These are phyloP conservation scores for Malacoctenus gilli DNA, from an alignment of 2,797 vertebrate genomes.

Conservation along the genomic window DNA sequence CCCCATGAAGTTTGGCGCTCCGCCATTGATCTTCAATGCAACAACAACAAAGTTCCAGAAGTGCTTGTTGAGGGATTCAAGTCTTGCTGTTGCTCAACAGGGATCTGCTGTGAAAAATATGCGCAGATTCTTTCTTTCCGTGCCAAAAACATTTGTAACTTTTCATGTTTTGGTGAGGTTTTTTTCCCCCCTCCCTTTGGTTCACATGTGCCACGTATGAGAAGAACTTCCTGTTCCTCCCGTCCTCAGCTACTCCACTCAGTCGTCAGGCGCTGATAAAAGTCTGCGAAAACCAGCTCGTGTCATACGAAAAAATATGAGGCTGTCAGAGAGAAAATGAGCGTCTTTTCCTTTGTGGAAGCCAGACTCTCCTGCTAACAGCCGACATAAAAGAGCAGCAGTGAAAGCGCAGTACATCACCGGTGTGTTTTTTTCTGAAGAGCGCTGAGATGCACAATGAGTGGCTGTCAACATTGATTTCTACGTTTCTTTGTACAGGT, in stretches of 20 bases:
- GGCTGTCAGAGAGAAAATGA: conserved; percentile 3
- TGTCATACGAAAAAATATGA: conserved; percentile 10
- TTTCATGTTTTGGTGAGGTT: not conserved
- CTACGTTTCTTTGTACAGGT: conserved; percentile 78
- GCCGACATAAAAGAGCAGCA: conserved; percentile 19
- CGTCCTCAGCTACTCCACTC: conserved; percentile 1
- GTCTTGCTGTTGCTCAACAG: conserved; percentile 22
- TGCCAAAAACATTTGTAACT: conserved; percentile 26
- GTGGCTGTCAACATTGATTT: conserved; percentile 29
- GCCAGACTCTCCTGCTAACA: not conserved
- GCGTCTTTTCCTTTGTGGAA: not conserved
- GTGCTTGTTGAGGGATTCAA: conserved; percentile 18
- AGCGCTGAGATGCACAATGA: conserved; percentile 12
- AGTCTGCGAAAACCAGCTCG: not conserved
- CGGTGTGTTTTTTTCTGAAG: not conserved
- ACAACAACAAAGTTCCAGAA: conserved; percentile 54
- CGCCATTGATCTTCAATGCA: conserved; percentile 54
- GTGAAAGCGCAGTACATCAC: not conserved
- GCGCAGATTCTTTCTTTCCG: conserved; percentile 40
- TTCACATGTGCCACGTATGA: not conserved
- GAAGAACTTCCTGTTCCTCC: conserved; percentile 6
- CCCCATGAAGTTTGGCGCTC: conserved; percentile 12
- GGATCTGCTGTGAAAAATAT: conserved; percentile 34
- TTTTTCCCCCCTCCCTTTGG: not conserved
- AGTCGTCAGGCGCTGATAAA: not conserved